Evolutionary conservation across 2,113 vertebrate species (phyloP).

Genomic region (Callionymus lyra): DNA sequence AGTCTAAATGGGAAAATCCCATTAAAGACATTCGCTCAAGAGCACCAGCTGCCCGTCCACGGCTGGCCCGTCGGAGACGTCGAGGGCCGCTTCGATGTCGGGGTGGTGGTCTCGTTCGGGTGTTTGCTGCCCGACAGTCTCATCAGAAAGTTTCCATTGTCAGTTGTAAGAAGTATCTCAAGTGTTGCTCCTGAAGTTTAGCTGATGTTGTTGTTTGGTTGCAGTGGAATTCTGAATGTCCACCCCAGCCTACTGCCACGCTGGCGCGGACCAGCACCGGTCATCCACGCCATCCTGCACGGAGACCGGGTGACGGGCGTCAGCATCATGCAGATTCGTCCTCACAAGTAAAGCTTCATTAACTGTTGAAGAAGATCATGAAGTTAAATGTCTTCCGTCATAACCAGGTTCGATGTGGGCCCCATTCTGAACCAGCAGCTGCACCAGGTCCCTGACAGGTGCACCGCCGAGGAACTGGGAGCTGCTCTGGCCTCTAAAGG

Average conservation of each 20-base stretch:
- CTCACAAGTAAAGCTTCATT: conserved; percentile 68
- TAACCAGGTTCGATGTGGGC: conserved; percentile 85
- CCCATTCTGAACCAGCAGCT: conserved; percentile 81
- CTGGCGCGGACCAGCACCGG: conserved; percentile 88
- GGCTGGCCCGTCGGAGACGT: conserved; percentile 74
- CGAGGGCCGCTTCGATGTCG: conserved; percentile 75
- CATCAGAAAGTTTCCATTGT: conserved; percentile 89
- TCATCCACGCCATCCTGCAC: conserved; percentile 81
- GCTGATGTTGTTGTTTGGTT: background rate
- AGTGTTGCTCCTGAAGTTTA: background rate
- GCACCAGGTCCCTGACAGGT: conserved; percentile 67
- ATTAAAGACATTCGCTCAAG: conserved; percentile 70
- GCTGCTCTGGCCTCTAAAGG: conserved; percentile 70
- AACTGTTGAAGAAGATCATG: background rate
- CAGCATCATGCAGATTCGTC: conserved; percentile 87
- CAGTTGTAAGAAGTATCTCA: conserved; percentile 30
- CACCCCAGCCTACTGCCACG: conserved; percentile 90
- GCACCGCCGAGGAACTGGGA: conserved; percentile 77
- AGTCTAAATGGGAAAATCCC: conserved; percentile 69
- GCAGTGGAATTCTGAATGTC: conserved; percentile 85
- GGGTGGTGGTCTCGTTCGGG: conserved; percentile 91
- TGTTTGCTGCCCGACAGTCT: conserved; percentile 78
- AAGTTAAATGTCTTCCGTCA: background rate
- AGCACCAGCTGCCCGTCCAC: conserved; percentile 68
- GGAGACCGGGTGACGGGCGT: conserved; percentile 85